phyloP scores from a whole-genome alignment of 2,113 vertebrate species.

The Eolophus roseicapilla region DNA sequence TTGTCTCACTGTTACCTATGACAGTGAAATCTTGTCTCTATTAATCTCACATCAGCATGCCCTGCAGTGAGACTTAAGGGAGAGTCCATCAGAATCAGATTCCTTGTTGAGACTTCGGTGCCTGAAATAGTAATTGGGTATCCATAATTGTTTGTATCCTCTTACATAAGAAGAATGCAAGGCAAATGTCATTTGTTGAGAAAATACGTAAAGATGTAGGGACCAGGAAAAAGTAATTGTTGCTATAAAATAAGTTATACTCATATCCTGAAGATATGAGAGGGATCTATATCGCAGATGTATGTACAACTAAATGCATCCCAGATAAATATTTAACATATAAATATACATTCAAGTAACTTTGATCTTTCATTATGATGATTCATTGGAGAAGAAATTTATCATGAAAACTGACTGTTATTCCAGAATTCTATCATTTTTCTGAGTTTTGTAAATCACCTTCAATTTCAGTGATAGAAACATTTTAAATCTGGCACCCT shows the following conservation, averaged over 20 bases:
- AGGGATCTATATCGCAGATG: background rate
- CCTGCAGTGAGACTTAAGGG: background rate
- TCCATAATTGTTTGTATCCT: conserved; percentile 14
- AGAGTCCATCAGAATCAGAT: background rate
- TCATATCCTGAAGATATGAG: background rate
- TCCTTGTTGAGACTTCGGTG: background rate
- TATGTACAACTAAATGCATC: background rate
- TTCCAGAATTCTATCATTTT: background rate
- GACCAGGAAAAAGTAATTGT: background rate
- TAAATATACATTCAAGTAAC: background rate
- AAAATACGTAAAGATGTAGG: background rate
- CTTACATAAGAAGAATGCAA: background rate
- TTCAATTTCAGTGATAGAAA: background rate
- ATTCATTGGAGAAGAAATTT: background rate
- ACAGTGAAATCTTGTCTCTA: background rate
- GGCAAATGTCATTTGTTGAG: background rate
- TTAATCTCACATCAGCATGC: conserved; percentile 3
- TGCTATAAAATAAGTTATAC: background rate
- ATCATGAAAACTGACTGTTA: background rate
- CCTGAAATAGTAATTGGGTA: background rate
- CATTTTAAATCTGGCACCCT: background rate
- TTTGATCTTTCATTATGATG: background rate
- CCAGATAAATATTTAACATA: background rate
- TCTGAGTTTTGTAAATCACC: background rate
- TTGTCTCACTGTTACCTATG: background rate